Conservation (phyloP, 2,113 vertebrate species). For the Sakesphorus luctuosus region DNA sequence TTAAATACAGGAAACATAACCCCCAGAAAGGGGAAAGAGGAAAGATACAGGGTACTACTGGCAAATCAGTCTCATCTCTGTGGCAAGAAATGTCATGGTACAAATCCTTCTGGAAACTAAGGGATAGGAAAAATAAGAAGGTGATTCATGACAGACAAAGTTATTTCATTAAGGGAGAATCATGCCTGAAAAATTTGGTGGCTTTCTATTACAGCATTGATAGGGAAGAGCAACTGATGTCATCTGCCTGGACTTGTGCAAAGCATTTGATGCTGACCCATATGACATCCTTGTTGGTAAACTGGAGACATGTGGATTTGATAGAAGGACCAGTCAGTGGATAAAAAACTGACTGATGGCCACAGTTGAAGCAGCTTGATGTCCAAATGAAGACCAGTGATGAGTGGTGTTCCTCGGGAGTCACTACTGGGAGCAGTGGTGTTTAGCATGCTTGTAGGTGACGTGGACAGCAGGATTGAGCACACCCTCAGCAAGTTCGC, state of each 20-base stretch:
- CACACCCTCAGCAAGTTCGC: not conserved
- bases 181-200: not conserved
- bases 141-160: not conserved
- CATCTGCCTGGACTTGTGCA: not conserved
- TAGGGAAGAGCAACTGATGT: not conserved
- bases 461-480: not conserved
- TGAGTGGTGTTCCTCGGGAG: not conserved
- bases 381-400: not conserved
- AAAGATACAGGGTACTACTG: not conserved
- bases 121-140: too few species aligned
- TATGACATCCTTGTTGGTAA: not conserved
- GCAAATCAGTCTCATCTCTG: not conserved
- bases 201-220: not conserved
- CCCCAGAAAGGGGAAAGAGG: not conserved
- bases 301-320: not conserved
- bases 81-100: not conserved
- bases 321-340: not conserved
- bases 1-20: not conserved
- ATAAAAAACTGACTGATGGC: not conserved
- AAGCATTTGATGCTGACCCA: not conserved
- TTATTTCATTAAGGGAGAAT: not conserved
- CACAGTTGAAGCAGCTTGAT: not conserved
- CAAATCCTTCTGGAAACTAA: not conserved
- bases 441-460: not conserved
- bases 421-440: not conserved